Evolutionary conservation across 2,797 vertebrate species (phyloP).

Genomic region (Pogonophryne albipinna): DNA sequence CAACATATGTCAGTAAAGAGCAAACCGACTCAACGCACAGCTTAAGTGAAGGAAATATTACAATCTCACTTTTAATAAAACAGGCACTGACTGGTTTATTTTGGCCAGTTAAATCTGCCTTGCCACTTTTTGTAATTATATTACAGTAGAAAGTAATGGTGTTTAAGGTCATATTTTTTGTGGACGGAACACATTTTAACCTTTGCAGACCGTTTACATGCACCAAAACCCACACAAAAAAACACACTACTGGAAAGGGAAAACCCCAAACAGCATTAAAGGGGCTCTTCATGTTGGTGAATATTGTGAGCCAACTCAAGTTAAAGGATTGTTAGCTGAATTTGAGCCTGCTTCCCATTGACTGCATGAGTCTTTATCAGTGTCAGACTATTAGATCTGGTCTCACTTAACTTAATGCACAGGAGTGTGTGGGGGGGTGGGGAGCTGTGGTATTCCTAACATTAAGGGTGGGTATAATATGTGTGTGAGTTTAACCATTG

Average conservation of each 20-base stretch:
- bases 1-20: not conserved
- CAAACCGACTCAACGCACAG: not conserved
- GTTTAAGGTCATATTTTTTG: not conserved
- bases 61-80: not conserved
- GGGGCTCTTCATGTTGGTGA: too few species aligned
- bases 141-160: too few species aligned
- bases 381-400: constrained; percentile 57
- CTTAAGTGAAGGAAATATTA: not conserved
- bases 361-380: constrained; percentile 60
- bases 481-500: constrained; percentile 5
- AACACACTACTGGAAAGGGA: too few species aligned
- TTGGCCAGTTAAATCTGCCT: not conserved
- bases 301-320: too few species aligned
- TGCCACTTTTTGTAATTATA: too few species aligned
- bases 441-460: constrained; percentile 8
- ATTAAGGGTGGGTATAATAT: not conserved
- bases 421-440: not conserved
- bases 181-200: too few species aligned
- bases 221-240: too few species aligned
- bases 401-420: constrained; percentile 27
- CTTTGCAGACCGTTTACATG: too few species aligned
- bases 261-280: too few species aligned
- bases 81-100: not conserved
- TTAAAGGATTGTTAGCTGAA: constrained; percentile 2
- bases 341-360: constrained; percentile 37